Evolutionary conservation across 2,888 invertebrate genomes (phyloP).

Genomic region (Vandiemenella viatica): DNA sequence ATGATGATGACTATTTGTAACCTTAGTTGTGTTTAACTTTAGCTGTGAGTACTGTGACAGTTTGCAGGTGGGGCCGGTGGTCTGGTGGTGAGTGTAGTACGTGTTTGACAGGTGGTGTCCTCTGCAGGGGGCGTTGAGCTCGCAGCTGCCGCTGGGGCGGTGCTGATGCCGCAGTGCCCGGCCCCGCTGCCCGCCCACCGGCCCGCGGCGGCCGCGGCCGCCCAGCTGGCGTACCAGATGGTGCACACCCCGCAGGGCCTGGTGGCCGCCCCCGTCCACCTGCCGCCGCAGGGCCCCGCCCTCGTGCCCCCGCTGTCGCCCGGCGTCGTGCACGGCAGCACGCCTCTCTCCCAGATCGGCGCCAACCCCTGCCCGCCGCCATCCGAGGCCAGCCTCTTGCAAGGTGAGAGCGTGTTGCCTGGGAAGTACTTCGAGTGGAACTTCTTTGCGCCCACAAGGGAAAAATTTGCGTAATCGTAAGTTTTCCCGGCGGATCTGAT

Average conservation of each 20-base stretch:
- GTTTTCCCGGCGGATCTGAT: too few relatives aligned
- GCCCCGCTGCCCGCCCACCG: conserved; percentile 1
- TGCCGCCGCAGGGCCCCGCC: conserved; percentile 22
- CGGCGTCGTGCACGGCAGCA: conserved; percentile 61
- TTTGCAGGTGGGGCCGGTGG: background rate
- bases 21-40: too few relatives aligned
- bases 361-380: conserved; percentile 47
- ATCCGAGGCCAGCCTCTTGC: conserved; percentile 32
- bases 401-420: conserved; percentile 25
- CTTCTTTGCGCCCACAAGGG: too few relatives aligned
- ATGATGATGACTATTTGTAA: too few relatives aligned
- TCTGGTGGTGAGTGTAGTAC: conserved; percentile 18
- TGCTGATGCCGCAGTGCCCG: conserved; percentile 11
- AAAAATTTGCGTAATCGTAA: too few relatives aligned
- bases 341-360: conserved; percentile 76
- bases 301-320: conserved; percentile 24
- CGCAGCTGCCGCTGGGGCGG: conserved; percentile 10
- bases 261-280: conserved; percentile 22
- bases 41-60: too few relatives aligned
- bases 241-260: conserved; percentile 16
- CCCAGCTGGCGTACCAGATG: conserved; percentile 18
- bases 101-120: conserved; percentile 32
- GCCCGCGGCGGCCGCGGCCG: conserved; percentile 6
- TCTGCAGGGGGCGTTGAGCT: conserved; percentile 32
- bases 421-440: background rate